Percentiles rank a stretch among this genome's conserved stretches.
Conservation (phyloP, 2,888 invertebrate species). For the Xylota segnis region DNA sequence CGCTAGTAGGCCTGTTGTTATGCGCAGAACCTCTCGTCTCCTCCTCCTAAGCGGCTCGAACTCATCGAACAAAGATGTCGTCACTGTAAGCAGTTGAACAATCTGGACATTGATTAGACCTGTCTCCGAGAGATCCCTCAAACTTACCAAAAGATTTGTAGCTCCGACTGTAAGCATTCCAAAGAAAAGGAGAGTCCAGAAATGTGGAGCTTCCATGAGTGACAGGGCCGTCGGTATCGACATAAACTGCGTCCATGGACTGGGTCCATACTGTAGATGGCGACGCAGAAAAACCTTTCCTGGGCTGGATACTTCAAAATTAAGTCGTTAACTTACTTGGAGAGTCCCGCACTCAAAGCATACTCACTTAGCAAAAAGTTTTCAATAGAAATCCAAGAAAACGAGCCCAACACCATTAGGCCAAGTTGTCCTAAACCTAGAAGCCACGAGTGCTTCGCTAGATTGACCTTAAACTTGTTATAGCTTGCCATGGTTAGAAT, state of each 20-base stretch:
- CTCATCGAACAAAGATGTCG: constrained; percentile 82
- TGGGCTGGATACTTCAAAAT: neutral
- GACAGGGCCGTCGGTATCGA: constrained; percentile 26
- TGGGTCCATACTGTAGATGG: neutral
- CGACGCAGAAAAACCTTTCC: neutral
- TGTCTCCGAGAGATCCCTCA: neutral
- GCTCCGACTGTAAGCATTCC: constrained; percentile 46
- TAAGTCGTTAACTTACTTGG: neutral
- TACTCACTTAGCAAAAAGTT: constrained; percentile 78
- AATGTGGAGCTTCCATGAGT: constrained; percentile 21
- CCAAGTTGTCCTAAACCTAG: constrained; percentile 80
- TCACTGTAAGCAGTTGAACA: constrained; percentile 80
- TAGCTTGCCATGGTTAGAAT: constrained; percentile 63
- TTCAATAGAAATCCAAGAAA: constrained; percentile 80
- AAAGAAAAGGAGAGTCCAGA: constrained; percentile 57
- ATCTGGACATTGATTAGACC: constrained; percentile 76
- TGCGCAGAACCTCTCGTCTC: constrained; percentile 78
- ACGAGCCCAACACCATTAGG: constrained; percentile 84
- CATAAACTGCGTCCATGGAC: constrained; percentile 32
- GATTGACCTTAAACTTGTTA: constrained; percentile 88
- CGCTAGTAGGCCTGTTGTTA: constrained; percentile 76
- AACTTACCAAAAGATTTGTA: constrained; percentile 38
- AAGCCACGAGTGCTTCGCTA: constrained; percentile 84
- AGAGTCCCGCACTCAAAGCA: too few species aligned
- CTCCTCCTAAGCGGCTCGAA: constrained; percentile 79